Conservation (phyloP, 2,797 vertebrate species). For the Pteronotus mesoamericanus region DNA sequence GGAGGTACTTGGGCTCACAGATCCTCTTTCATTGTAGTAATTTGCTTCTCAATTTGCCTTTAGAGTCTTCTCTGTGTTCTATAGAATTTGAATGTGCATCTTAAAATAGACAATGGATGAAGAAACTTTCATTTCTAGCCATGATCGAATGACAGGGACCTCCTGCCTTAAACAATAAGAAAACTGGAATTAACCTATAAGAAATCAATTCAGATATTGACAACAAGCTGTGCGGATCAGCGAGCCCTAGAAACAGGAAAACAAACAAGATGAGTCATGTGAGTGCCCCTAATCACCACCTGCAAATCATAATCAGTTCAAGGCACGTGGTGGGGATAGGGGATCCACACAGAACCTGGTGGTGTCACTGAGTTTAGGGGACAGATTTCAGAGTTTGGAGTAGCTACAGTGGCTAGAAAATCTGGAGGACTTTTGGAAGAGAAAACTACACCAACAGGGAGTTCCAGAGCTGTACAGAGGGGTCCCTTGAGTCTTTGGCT, state of each 20-base stretch:
- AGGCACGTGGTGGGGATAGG: background rate
- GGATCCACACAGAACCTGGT: background rate
- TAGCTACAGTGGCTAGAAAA: background rate
- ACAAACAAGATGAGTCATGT: background rate
- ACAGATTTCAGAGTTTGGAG: background rate
- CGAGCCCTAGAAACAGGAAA: background rate
- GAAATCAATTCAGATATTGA: background rate
- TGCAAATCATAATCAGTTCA: background rate
- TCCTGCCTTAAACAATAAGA: background rate
- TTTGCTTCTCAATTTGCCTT: background rate
- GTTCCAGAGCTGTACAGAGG: background rate
- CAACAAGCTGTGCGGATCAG: background rate
- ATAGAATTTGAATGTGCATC: background rate
- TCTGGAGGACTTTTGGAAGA: background rate
- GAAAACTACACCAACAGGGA: background rate
- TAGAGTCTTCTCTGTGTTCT: background rate
- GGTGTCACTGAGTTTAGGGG: background rate
- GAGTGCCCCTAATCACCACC: background rate
- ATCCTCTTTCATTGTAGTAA: background rate
- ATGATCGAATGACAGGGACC: background rate
- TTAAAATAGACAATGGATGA: background rate
- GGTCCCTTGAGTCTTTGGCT: background rate
- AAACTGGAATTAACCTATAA: background rate
- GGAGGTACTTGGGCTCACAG: background rate
- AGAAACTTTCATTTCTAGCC: background rate